phyloP scores from a whole-genome alignment of 30 jellyfish, hydroid and myxozoan genomes.

The Haliclystus octoradiatus region DNA sequence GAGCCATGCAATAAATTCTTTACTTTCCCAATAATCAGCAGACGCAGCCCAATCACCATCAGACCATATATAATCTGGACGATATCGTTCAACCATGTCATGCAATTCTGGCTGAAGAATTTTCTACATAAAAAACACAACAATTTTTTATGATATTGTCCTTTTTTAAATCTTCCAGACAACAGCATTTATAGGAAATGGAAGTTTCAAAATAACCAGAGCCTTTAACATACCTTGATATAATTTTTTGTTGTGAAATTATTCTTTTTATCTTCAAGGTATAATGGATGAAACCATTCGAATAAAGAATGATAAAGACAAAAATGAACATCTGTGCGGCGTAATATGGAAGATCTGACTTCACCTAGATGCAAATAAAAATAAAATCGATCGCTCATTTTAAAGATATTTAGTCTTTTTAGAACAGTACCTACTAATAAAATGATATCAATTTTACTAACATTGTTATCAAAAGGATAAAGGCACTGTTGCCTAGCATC shows the following conservation, averaged over 20 bases:
- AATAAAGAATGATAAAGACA: background rate
- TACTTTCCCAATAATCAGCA: conserved; percentile 58
- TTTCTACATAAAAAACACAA: conserved; percentile 5
- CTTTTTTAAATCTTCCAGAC: too few relatives aligned
- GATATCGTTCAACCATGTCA: conserved; percentile 62
- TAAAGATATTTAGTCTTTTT: too few relatives aligned
- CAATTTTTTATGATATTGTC: too few relatives aligned
- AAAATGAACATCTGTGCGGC: background rate
- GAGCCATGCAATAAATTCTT: conserved; percentile 86
- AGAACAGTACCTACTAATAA: too few relatives aligned
- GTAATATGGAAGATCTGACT: background rate
- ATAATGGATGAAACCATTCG: background rate
- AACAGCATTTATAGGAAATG: too few relatives aligned
- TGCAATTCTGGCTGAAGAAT: conserved; percentile 54
- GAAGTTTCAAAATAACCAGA: too few relatives aligned
- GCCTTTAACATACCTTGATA: background rate
- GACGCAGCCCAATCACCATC: conserved; percentile 80
- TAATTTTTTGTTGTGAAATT: background rate
- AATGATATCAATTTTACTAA: too few relatives aligned
- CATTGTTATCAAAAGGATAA: too few relatives aligned
- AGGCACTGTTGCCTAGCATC: too few relatives aligned
- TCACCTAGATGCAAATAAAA: background rate
- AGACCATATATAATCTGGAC: conserved; percentile 77
- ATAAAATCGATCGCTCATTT: background rate
- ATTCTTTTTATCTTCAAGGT: background rate